phyloP scores from a whole-genome alignment of 2,797 vertebrate genomes.

The Ciconia nigra region DNA sequence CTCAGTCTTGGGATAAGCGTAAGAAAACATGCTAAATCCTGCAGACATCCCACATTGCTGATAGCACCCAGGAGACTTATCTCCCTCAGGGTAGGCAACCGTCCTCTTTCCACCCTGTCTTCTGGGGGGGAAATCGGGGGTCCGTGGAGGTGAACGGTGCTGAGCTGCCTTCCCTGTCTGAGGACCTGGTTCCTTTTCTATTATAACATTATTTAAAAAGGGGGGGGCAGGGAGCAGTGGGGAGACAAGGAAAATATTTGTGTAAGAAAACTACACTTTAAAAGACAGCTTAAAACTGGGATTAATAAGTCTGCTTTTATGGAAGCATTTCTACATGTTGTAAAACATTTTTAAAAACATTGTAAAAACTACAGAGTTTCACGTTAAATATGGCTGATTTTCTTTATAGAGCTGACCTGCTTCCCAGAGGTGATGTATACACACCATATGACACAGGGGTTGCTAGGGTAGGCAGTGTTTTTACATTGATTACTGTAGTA shows the following conservation, averaged over 20 bases:
- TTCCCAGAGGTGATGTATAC: conserved; percentile 70
- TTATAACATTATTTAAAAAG: conserved; percentile 16
- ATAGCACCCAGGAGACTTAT: background rate
- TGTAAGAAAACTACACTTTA: conserved; percentile 61
- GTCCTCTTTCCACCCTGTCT: background rate
- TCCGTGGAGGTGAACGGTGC: background rate
- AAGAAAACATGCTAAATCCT: background rate
- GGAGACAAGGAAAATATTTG: conserved; percentile 66
- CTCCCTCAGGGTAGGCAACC: background rate
- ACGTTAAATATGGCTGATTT: conserved; percentile 64
- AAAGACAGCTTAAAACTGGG: conserved; percentile 66
- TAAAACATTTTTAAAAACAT: conserved; percentile 70
- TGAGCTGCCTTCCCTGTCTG: background rate
- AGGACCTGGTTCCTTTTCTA: background rate
- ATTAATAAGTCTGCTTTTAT: conserved; percentile 72
- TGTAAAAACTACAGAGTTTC: conserved; percentile 68
- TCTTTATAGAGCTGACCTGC: conserved; percentile 64
- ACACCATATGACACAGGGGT: conserved; percentile 57
- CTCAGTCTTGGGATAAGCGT: background rate
- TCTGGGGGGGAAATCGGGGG: background rate
- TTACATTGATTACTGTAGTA: conserved; percentile 69
- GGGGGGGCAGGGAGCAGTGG: background rate
- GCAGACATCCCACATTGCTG: background rate
- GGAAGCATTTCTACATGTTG: conserved; percentile 72
- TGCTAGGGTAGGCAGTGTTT: conserved; percentile 66